phyloP scores from a whole-genome alignment of 1,140 invertebrate genomes.

The Aphelinus atriplicis region DNA sequence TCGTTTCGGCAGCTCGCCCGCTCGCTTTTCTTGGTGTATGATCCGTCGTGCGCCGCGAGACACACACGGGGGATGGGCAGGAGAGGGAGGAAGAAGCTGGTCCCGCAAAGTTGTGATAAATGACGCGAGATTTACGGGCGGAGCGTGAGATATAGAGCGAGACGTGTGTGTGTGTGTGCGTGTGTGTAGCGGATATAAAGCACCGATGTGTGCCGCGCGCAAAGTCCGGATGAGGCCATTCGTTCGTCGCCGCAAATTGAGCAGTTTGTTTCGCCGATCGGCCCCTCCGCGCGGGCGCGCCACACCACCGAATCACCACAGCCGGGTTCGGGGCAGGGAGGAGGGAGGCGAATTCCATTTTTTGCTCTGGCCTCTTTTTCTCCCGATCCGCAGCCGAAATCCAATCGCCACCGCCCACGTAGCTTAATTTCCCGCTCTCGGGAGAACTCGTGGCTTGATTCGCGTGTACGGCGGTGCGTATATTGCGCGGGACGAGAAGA shows the following conservation, averaged over 20 bases:
- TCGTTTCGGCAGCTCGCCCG: no score
- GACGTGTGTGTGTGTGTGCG: background rate
- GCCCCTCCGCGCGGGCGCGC: background rate
- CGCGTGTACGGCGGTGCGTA: background rate
- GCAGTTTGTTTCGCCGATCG: conserved; percentile 50
- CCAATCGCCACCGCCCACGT: no score
- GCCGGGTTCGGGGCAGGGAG: background rate
- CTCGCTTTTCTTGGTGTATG: no score
- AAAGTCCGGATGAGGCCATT: conserved; percentile 45
- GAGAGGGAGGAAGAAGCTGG: no score
- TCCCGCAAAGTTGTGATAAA: conserved; percentile 36
- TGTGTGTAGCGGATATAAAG: background rate
- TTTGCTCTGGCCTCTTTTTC: no score
- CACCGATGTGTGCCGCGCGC: conserved; percentile 13
- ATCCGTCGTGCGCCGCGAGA: background rate
- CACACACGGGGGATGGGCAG: no score
- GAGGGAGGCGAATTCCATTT: conserved; percentile 7
- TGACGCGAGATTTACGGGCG: conserved; percentile 37
- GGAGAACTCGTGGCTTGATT: conserved; percentile 10
- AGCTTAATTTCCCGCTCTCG: no score
- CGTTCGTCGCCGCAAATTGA: conserved; percentile 54
- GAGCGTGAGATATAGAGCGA: background rate
- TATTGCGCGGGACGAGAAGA: background rate
- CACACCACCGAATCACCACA: background rate
- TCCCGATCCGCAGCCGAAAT: no score